phyloP scores from a whole-genome alignment of 2,888 invertebrate genomes.

The Epinotia bilunana region DNA sequence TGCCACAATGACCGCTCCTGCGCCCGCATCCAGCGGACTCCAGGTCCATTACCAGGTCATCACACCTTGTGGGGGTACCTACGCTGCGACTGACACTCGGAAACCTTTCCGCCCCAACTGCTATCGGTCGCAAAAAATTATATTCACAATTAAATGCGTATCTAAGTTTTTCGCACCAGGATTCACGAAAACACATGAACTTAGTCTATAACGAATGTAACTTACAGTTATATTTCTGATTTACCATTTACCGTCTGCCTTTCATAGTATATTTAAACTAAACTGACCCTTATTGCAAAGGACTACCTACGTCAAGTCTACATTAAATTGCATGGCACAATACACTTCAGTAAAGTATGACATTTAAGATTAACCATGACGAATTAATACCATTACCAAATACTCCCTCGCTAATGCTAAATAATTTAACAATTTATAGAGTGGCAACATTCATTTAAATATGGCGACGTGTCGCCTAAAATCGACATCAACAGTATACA shows the following conservation, averaged over 20 bases:
- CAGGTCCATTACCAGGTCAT: not conserved
- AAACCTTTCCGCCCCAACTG: too few species aligned
- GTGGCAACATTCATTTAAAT: constrained; percentile 41
- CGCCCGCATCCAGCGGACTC: too few species aligned
- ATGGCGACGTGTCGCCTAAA: constrained; percentile 32
- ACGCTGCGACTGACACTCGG: too few species aligned
- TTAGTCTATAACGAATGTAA: too few species aligned
- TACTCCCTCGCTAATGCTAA: constrained; percentile 33
- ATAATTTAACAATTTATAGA: constrained; percentile 42
- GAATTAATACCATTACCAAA: constrained; percentile 34
- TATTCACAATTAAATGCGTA: too few species aligned
- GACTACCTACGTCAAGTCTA: constrained; percentile 24
- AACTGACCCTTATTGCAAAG: constrained; percentile 1
- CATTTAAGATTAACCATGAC: constrained; percentile 35
- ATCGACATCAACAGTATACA: constrained; percentile 32
- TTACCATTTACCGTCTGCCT: not conserved
- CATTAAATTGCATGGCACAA: constrained; percentile 38
- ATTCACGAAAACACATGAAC: too few species aligned
- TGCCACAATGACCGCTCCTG: too few species aligned
- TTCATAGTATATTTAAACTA: not conserved
- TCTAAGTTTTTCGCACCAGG: too few species aligned
- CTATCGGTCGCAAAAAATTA: too few species aligned
- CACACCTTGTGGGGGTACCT: too few species aligned
- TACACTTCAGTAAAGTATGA: constrained; percentile 27
- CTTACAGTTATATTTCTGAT: not conserved